Conservation (phyloP, 2,113 vertebrate species). For the Gyps fulvus region DNA sequence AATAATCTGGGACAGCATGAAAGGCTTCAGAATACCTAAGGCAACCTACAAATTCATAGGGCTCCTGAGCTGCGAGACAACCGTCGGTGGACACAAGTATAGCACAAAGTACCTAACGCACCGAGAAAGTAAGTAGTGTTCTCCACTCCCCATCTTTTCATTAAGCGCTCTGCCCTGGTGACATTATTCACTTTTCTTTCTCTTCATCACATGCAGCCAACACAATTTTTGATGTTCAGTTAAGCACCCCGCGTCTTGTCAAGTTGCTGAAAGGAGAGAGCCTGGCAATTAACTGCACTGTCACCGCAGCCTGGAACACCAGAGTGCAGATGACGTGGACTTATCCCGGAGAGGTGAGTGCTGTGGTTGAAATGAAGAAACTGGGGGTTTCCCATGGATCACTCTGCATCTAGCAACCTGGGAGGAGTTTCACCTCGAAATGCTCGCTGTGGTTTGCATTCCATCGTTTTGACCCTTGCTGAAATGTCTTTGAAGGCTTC, state of each 20-base stretch:
- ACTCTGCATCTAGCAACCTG: rapidly evolving
- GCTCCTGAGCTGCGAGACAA: slow-evolving; percentile 84
- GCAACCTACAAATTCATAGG: slow-evolving; percentile 84
- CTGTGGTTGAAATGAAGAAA: background rate
- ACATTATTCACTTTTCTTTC: background rate
- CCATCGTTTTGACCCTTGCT: slow-evolving; percentile 2
- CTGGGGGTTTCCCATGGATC: background rate
- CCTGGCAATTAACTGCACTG: slow-evolving; percentile 86
- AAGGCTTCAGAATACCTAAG: slow-evolving; percentile 85
- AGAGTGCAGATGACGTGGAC: slow-evolving; percentile 90
- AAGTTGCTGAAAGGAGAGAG: slow-evolving; percentile 77
- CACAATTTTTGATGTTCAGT: slow-evolving; percentile 81
- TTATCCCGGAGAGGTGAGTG: slow-evolving; percentile 88
- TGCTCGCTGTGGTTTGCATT: background rate
- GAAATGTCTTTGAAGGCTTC: slow-evolving; percentile 44
- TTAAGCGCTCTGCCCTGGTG: background rate
- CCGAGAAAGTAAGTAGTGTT: slow-evolving; percentile 77
- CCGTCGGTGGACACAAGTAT: slow-evolving; percentile 61
- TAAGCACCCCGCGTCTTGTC: slow-evolving; percentile 79
- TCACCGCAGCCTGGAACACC: slow-evolving; percentile 85
- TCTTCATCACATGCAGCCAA: slow-evolving; percentile 71
- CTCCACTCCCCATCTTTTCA: background rate
- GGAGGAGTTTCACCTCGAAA: background rate
- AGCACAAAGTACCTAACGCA: slow-evolving; percentile 79
- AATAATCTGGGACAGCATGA: slow-evolving; percentile 88